phyloP scores from a whole-genome alignment of 1,140 invertebrate species.

The Euglossa dilemma region DNA sequence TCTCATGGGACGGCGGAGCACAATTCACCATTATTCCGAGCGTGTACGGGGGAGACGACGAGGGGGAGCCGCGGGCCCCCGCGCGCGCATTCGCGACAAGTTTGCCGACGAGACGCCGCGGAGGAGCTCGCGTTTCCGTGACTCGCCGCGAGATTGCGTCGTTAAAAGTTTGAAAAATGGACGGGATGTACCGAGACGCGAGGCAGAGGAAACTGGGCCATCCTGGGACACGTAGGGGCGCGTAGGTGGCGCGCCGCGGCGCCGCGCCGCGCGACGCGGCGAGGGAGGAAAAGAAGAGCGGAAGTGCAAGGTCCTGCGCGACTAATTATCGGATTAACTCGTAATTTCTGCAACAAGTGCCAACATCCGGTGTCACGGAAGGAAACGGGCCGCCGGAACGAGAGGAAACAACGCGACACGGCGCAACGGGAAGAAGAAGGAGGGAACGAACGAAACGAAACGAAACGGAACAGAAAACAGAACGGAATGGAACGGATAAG shows the following conservation, averaged over 20 bases:
- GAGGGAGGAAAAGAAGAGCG: slow-evolving; percentile 1
- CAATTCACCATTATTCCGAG: slow-evolving; percentile 2
- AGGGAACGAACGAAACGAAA: not conserved
- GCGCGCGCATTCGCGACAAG: not conserved
- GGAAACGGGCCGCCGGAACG: slow-evolving; percentile 7
- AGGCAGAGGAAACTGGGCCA: not conserved
- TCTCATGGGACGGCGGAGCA: too few relatives aligned
- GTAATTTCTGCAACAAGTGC: slow-evolving; percentile 57
- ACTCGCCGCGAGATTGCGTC: slow-evolving; percentile 43
- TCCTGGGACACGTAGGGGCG: not conserved
- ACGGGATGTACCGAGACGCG: not conserved
- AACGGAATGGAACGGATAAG: not conserved
- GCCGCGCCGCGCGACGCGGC: not conserved
- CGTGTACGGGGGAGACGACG: not conserved
- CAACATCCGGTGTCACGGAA: slow-evolving; percentile 47
- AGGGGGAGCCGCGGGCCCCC: not conserved
- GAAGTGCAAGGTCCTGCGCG: slow-evolving; percentile 37
- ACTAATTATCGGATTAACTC: slow-evolving; percentile 52
- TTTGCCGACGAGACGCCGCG: not conserved
- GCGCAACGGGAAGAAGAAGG: too few relatives aligned
- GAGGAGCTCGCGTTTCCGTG: slow-evolving; percentile 5
- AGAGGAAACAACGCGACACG: not conserved
- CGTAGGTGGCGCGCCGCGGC: not conserved
- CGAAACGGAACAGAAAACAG: not conserved
- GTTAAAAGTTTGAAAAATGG: slow-evolving; percentile 61